Evolutionary conservation across 2,797 vertebrate species (phyloP).

Genomic region (Chiloscyllium punctatum): DNA sequence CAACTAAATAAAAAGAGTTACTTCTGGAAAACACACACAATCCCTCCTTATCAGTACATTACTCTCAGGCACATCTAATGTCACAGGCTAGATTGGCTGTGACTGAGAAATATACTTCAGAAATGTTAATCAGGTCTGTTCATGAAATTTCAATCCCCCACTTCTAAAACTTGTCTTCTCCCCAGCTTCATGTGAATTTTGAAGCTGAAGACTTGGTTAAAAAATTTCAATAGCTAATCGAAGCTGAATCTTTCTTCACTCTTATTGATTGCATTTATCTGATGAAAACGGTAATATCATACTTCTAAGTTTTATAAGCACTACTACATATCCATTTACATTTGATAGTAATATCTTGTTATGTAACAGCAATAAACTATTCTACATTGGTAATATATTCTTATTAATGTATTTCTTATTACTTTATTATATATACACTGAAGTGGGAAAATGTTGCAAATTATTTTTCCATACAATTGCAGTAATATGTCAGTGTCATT

Average conservation of each 20-base stretch:
- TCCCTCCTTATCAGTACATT: too few species aligned
- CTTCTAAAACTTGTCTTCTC: too few species aligned
- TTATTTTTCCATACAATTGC: background rate
- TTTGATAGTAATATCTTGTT: background rate
- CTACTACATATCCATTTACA: background rate
- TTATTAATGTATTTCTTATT: background rate
- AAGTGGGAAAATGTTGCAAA: background rate
- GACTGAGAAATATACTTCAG: too few species aligned
- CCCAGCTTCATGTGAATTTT: too few species aligned
- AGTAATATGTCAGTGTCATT: background rate
- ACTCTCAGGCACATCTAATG: too few species aligned
- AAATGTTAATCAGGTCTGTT: background rate
- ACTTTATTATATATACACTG: background rate
- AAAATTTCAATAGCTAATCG: background rate
- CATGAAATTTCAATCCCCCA: background rate
- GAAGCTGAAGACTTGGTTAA: background rate
- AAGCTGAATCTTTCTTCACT: background rate
- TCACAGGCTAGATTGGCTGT: too few species aligned
- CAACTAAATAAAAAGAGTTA: too few species aligned
- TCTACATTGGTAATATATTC: background rate
- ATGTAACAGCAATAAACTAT: background rate
- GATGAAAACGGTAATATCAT: background rate
- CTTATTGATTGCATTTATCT: background rate
- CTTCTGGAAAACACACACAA: too few species aligned
- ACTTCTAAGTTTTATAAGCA: background rate